These are phyloP conservation scores for Asarcornis scutulata DNA, from an alignment of 2,113 vertebrate genomes.

Conservation along the genomic window DNA sequence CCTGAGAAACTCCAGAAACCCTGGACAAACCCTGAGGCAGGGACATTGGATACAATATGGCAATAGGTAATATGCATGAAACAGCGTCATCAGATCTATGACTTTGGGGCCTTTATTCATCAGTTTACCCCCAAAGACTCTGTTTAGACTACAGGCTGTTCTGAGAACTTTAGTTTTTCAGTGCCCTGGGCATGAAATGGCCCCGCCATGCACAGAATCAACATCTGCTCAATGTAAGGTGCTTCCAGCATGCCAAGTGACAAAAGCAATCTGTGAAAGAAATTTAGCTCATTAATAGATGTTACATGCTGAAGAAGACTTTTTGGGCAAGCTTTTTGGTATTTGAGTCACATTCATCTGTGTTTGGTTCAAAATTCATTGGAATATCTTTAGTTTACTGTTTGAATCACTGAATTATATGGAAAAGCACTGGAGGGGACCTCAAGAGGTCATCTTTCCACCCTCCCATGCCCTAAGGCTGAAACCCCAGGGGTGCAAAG, in stretches of 20 bases:
- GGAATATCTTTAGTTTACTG: constrained; percentile 1
- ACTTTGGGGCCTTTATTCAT: neutral
- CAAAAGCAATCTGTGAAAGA: neutral
- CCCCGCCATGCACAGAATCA: neutral
- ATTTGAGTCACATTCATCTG: neutral
- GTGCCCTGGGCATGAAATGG: neutral
- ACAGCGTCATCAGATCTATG: neutral
- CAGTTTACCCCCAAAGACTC: neutral
- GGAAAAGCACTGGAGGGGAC: neutral
- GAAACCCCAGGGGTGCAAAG: constrained; percentile 47
- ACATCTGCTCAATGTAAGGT: neutral
- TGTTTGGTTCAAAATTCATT: neutral
- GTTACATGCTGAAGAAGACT: neutral
- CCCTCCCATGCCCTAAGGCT: neutral
- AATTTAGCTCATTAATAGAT: neutral
- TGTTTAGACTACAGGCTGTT: neutral
- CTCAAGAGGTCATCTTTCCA: constrained; percentile 24
- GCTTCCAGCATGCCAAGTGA: neutral
- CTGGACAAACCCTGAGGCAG: neutral
- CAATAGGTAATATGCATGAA: neutral
- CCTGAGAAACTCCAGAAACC: neutral
- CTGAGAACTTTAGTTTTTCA: neutral
- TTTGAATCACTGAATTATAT: neutral
- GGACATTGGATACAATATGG: neutral
- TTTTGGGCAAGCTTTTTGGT: neutral